phyloP scores from a whole-genome alignment of 2,888 invertebrate species.

The Meiosimyza decipiens region DNA sequence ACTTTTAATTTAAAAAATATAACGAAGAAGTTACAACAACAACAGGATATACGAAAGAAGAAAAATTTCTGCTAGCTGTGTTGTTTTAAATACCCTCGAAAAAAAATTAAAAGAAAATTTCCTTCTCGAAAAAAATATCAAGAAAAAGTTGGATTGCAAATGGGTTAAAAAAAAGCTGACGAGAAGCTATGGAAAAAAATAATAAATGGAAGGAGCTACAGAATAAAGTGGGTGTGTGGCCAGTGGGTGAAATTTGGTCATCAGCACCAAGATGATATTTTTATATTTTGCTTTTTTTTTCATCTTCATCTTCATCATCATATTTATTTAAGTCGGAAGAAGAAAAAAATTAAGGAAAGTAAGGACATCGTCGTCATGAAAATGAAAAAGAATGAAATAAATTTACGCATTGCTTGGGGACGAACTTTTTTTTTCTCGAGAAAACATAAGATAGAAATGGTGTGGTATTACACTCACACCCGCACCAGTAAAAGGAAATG shows the following conservation, averaged over 20 bases:
- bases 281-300: constrained; percentile 7
- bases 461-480: too few relatives aligned
- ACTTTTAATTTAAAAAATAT: constrained; percentile 58
- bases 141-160: constrained; percentile 37
- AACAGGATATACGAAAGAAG: constrained; percentile 18
- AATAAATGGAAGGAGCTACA: neutral
- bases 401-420: constrained; percentile 18
- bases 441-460: neutral
- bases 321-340: neutral
- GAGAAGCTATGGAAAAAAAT: neutral
- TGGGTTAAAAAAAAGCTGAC: constrained; percentile 14
- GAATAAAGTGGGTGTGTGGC: neutral
- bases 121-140: constrained; percentile 47
- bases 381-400: constrained; percentile 4
- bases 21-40: constrained; percentile 14
- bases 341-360: neutral
- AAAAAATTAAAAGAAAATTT: constrained; percentile 55
- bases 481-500: neutral
- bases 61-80: constrained; percentile 20
- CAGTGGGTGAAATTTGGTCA: constrained; percentile 13
- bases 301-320: neutral
- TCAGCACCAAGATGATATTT: constrained; percentile 19
- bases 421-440: neutral
- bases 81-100: constrained; percentile 36
- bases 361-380: neutral